phyloP scores from a whole-genome alignment of 2,113 vertebrate genomes.

The Tonatia bakeri region DNA sequence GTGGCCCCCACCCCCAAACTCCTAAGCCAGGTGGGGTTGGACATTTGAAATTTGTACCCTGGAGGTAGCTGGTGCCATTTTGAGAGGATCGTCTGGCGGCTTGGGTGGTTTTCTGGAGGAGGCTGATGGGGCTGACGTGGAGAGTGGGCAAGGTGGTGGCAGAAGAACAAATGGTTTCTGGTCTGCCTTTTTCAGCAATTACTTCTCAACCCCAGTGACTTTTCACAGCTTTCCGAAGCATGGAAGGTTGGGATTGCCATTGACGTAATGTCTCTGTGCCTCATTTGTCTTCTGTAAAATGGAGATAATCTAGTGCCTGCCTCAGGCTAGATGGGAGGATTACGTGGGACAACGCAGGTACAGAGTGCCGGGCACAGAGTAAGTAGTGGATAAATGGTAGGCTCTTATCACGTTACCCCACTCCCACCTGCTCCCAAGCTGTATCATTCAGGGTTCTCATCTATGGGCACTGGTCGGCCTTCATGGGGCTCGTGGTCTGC shows the following conservation, averaged over 20 bases:
- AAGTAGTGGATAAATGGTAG: accelerated
- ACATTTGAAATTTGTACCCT: background rate
- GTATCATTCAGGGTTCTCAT: background rate
- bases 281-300: background rate
- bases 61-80: background rate
- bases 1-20: background rate
- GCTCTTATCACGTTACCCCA: background rate
- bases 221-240: background rate
- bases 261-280: background rate
- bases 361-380: too few species aligned
- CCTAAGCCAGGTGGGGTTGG: background rate
- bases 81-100: background rate
- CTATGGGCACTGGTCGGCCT: background rate
- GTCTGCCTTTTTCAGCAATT: background rate
- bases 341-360: background rate
- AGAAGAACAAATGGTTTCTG: background rate
- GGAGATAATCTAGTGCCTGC: background rate
- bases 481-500: background rate
- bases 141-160: background rate
- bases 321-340: background rate
- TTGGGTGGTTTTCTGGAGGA: background rate
- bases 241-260: background rate
- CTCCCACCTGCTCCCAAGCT: background rate
- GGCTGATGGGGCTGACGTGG: background rate
- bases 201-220: background rate